phyloP scores from a whole-genome alignment of 1,140 invertebrate genomes.

The Lepidurus arcticus region DNA sequence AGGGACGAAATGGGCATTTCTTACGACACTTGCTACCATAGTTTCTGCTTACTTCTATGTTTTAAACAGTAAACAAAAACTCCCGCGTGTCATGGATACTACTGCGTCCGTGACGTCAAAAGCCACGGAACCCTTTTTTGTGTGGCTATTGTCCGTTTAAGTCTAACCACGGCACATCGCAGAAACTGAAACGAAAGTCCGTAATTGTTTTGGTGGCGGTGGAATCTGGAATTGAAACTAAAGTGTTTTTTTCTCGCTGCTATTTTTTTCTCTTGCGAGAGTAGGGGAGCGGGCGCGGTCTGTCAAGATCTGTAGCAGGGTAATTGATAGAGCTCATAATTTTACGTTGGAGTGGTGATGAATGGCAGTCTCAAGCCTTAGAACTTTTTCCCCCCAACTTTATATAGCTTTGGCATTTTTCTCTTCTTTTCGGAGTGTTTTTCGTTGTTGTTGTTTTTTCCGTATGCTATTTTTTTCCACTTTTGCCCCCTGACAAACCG shows the following conservation, averaged over 20 bases:
- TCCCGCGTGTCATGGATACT: no score
- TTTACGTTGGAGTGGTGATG: slow-evolving; percentile 12
- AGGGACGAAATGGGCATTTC: no score
- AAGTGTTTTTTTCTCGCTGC: not conserved
- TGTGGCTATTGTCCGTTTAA: no score
- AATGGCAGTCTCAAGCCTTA: not conserved
- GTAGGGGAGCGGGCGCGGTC: not conserved
- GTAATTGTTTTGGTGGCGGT: no score
- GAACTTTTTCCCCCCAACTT: not conserved
- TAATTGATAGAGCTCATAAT: slow-evolving; percentile 15
- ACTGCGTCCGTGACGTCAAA: no score
- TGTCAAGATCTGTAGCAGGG: not conserved
- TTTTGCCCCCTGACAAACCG: not conserved
- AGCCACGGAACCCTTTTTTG: no score
- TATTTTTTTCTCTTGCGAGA: not conserved
- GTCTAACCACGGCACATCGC: no score
- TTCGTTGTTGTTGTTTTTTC: not conserved
- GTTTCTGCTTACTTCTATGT: no score
- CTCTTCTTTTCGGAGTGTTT: not conserved
- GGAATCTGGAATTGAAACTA: not conserved
- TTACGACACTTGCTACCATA: no score
- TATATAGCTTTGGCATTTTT: not conserved
- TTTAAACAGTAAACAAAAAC: no score
- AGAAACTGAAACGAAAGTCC: no score
- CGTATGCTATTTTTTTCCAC: not conserved